Conservation (phyloP, 2,888 invertebrate genomes). For the Tipula confusa region DNA sequence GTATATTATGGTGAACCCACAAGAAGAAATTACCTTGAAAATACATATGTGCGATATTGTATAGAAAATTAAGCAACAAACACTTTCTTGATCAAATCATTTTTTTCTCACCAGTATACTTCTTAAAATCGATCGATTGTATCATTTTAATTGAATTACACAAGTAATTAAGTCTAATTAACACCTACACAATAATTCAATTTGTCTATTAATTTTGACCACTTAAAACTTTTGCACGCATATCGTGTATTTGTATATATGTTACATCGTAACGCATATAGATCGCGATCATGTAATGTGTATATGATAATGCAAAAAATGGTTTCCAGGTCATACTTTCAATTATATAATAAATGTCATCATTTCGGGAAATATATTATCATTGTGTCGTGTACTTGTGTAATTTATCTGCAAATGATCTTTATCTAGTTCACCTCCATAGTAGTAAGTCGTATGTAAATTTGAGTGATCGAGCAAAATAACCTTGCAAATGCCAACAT, state of each 20-base stretch:
- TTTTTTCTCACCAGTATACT: background rate
- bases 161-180: background rate
- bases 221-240: background rate
- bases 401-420: background rate
- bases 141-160: background rate
- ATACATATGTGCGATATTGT: background rate
- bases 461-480: background rate
- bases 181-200: background rate
- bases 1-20: background rate
- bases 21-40: background rate
- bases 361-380: too few relatives aligned
- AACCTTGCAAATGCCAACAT: constrained; percentile 9
- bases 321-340: too few relatives aligned
- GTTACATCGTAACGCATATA: background rate
- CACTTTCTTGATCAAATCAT: background rate
- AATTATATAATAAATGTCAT: too few relatives aligned
- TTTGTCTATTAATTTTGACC: background rate
- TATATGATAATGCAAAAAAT: too few relatives aligned
- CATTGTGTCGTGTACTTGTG: too few relatives aligned
- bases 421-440: constrained; percentile 8
- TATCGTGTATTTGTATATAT: background rate
- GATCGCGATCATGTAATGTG: background rate
- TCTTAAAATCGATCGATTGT: background rate
- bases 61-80: background rate
- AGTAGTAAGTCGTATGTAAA: background rate